Percentiles rank a stretch among this genome's conserved stretches.
Evolutionary conservation across 2,888 invertebrate genomes (phyloP).

Genomic region (Alcis repandata): DNA sequence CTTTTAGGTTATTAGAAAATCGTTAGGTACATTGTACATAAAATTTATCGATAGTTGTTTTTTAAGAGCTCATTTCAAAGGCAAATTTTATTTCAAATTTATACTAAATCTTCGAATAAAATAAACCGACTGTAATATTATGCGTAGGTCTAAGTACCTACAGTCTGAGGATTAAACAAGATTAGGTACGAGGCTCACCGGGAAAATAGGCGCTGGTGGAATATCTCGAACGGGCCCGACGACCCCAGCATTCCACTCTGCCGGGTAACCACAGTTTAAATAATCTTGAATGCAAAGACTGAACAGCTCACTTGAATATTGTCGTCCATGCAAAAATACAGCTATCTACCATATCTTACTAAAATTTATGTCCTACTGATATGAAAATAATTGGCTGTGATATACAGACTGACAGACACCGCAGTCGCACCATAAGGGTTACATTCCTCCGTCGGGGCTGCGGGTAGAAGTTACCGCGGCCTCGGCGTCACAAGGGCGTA

Average conservation of each 20-base stretch:
- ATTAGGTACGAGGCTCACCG: constrained; percentile 34
- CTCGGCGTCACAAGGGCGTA: no score
- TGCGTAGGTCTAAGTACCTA: constrained; percentile 22
- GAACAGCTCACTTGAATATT: neutral
- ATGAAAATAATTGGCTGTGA: no score
- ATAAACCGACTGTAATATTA: constrained; percentile 12
- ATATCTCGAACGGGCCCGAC: constrained; percentile 35
- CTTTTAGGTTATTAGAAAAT: no score
- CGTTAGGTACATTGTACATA: no score
- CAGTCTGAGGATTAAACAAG: constrained; percentile 32
- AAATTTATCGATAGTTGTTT: no score
- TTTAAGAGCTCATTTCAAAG: constrained; percentile 7
- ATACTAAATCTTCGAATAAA: constrained; percentile 19
- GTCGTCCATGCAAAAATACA: neutral
- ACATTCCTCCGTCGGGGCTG: no score
- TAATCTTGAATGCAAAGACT: neutral
- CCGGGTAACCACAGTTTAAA: constrained; percentile 22
- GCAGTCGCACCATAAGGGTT: no score
- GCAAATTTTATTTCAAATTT: constrained; percentile 16
- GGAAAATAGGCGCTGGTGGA: constrained; percentile 38
- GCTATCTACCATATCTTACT: no score
- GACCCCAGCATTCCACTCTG: constrained; percentile 39
- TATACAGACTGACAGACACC: no score
- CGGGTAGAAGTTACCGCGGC: no score
- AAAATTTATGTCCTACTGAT: no score